Evolutionary conservation across 2,113 vertebrate species (phyloP).

Genomic region (Scophthalmus maximus): DNA sequence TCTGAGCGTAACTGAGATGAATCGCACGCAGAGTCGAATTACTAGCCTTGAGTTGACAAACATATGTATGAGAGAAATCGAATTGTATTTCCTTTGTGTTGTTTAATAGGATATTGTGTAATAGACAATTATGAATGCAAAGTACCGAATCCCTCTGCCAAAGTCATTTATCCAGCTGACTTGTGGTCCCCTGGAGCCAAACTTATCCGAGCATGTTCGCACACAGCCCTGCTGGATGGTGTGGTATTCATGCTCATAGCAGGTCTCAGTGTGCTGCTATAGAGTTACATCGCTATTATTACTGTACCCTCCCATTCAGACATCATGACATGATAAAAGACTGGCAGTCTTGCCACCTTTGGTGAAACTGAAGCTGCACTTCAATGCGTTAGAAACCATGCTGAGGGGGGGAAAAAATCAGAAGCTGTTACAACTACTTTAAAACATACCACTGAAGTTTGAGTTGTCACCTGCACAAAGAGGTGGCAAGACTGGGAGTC

Average conservation of each 20-base stretch:
- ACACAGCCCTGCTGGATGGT: constrained; percentile 65
- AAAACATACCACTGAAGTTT: not conserved
- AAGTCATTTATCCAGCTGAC: constrained; percentile 76
- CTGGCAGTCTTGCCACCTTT: constrained; percentile 12
- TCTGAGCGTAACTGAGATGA: constrained; percentile 56
- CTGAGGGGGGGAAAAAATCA: not conserved
- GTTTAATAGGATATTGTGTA: constrained; percentile 65
- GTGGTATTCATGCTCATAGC: constrained; percentile 49
- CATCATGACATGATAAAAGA: constrained; percentile 60
- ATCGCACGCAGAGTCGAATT: constrained; percentile 49
- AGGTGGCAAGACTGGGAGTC: too few species aligned
- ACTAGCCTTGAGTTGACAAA: constrained; percentile 57
- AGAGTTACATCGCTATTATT: constrained; percentile 65
- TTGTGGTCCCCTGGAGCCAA: constrained; percentile 67
- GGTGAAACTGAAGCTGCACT: constrained; percentile 48
- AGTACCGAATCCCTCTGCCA: constrained; percentile 65
- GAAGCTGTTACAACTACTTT: constrained; percentile 29
- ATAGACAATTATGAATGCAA: constrained; percentile 68
- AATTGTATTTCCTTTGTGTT: constrained; percentile 44
- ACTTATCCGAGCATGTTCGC: constrained; percentile 55
- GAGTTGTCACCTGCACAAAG: not conserved
- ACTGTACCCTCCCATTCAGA: constrained; percentile 51
- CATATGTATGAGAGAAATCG: constrained; percentile 56
- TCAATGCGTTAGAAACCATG: constrained; percentile 17
- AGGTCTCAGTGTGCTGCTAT: constrained; percentile 48